phyloP scores from a whole-genome alignment of 1,140 invertebrate species.

The Hyles euphorbiae region DNA sequence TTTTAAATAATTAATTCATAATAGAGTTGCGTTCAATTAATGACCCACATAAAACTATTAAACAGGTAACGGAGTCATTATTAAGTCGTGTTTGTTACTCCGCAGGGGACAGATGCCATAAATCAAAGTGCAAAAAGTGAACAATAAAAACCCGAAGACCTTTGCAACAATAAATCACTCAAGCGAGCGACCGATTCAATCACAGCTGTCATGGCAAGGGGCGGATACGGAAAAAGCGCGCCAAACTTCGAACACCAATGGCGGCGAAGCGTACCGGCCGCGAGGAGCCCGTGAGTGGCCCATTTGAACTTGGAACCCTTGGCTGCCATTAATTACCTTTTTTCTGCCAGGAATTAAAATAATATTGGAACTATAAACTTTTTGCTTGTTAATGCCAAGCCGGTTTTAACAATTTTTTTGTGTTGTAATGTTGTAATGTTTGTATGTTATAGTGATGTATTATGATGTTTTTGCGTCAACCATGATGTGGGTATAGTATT shows the following conservation, averaged over 20 bases:
- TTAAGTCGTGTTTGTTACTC: conserved; percentile 1
- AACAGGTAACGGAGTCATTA: not conserved
- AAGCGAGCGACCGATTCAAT: conserved; percentile 53
- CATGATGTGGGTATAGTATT: no score
- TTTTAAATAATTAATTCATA: no score
- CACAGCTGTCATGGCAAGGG: conserved; percentile 60
- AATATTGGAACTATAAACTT: conserved; percentile 17
- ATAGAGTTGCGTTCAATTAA: no score
- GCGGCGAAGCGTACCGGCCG: conserved; percentile 38
- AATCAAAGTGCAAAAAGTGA: conserved; percentile 47
- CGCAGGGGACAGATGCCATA: conserved; percentile 34
- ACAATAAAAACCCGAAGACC: conserved; percentile 34
- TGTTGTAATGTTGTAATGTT: no score
- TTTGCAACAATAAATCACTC: conserved; percentile 65
- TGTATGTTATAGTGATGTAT: no score
- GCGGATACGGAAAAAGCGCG: conserved; percentile 68
- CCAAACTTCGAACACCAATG: conserved; percentile 68
- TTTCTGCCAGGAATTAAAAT: conserved; percentile 27
- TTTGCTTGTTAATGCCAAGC: conserved; percentile 1
- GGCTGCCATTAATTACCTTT: conserved; percentile 41
- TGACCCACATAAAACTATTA: not conserved
- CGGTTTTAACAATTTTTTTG: no score
- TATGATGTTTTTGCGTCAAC: no score
- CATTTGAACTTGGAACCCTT: conserved; percentile 66
- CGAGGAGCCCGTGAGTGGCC: conserved; percentile 49